Evolutionary conservation across 2,113 vertebrate genomes (phyloP), one percentile per base, ranked within the genome.

Genomic region (Corydoras sp.): DNA sequence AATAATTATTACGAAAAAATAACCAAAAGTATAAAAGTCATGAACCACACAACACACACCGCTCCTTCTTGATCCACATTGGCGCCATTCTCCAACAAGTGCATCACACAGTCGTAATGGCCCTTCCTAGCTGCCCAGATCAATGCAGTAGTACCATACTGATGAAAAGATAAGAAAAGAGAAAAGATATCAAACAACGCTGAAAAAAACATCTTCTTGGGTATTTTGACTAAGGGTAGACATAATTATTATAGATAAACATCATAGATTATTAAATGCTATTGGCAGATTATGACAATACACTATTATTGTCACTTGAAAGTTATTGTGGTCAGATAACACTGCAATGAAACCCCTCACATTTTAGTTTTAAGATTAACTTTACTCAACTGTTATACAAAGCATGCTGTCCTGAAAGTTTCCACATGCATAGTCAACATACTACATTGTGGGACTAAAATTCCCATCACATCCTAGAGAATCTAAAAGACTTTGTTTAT

Each of bases 11-110:
- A 53, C 13, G 11, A 10, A 53, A 12, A 8, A 53, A 10, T 53
- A 14, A 53, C 9, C 1, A 60, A 60, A 32, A 53, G 58, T 29
- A 60, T 30, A 32, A 62, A 67, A 29, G 15, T 35, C 11, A 10
- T 24, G 31, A 5, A 62, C 31, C 10, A n/a, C 62, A 4, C 9
- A 35, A 18, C 29, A 35, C 10, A 73, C 93, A 99, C 97, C 63
- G 97, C 94, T 85, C 97, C 97, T 83, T 98, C 96, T 73, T 99
- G 97, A 83, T 99, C 96, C 68, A 97, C 94, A 77, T 99, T 96
- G n/a, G 97, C 96, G 58, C 93, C 94, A 73, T 93, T 94, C 67
- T 94, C 92, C 80, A 99, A 77, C 30, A 99, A 87, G 69, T 97
- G 94, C 75, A 90, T 94, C 65, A 99, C 96, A 74, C 93, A 89